Evolutionary conservation across 1,140 invertebrate genomes (phyloP).

Genomic region (Gryon sp.): DNA sequence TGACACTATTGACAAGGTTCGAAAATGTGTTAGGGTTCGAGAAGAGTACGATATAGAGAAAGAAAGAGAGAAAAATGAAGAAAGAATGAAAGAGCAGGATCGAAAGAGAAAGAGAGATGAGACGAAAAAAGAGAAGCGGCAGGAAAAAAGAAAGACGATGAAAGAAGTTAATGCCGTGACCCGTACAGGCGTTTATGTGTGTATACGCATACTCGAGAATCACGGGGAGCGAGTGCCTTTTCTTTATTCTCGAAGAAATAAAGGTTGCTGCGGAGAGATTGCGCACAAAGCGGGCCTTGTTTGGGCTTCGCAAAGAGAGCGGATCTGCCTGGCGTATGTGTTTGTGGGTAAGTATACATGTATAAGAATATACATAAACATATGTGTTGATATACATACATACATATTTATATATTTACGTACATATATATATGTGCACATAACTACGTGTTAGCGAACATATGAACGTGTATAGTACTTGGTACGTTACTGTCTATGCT

Average conservation of each 20-base stretch:
- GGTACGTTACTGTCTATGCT: constrained; percentile 53
- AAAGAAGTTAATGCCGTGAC: constrained; percentile 51
- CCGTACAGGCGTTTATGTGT: constrained; percentile 46
- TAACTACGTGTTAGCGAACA: constrained; percentile 53
- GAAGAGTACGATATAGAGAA: background rate
- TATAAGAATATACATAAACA: constrained; percentile 37
- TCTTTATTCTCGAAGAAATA: constrained; percentile 68
- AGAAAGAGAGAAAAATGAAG: constrained; percentile 7
- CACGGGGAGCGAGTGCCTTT: constrained; percentile 68
- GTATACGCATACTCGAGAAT: constrained; percentile 44
- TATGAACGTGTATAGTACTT: constrained; percentile 53
- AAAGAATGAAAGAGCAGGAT: too few relatives aligned
- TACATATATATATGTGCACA: too few relatives aligned
- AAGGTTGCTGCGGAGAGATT: constrained; percentile 62
- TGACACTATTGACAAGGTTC: constrained; percentile 42
- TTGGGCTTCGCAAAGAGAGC: constrained; percentile 66
- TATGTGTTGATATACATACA: constrained; percentile 16
- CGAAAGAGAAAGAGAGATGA: too few relatives aligned
- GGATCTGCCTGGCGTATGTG: constrained; percentile 42
- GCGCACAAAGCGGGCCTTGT: constrained; percentile 69
- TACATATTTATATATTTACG: too few relatives aligned
- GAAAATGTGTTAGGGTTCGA: constrained; percentile 7
- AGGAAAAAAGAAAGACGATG: background rate
- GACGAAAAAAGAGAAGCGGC: background rate
- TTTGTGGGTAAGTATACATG: constrained; percentile 42